Evolutionary conservation across 2,888 invertebrate species (phyloP), one percentile per base, ranked within the genome.

Genomic region (Drosophila macrospina): DNA sequence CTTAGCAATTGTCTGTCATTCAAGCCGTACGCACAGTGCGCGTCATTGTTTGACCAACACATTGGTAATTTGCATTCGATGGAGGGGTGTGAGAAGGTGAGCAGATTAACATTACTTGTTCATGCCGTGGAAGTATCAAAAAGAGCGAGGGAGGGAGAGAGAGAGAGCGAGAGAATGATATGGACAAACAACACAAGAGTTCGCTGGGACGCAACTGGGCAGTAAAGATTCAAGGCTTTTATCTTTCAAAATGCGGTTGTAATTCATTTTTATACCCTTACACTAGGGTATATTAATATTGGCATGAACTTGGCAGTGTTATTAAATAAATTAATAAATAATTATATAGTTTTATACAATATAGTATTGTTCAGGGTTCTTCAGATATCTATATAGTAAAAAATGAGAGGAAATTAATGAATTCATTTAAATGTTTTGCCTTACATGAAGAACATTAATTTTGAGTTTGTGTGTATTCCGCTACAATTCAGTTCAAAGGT

Each of bases 31-130:
- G 73, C 67, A 78, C 51, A 76, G 51, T 55, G 61, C 64, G 67
- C 77, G 47, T 77, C 78, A 80, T 80, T 77, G 80, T 76, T 76
- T 66, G 63, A 51, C 68, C 76, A 75, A 57, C 36, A 44, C 51
- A 34, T 59, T 61, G 55, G 68, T 45, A 34, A 57, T 55, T 70
- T 57, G 39, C 51, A 60, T 36, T 37, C 7, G 30, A 24, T 2
- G 16, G 4, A 4, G 6, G 13, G 3, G 42, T 36, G 26, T 10
- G 44, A n/a, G 15, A 11, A 44, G 55, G 44, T 15, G 26, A 56
- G 44, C 55, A 20, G 30, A 55, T 55, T 34, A 42, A 7, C 32
- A 42, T 42, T 41, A 52, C 52, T 52, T 41, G 30, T 10, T 13
- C 8, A 10, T 30, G 30, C 20, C 7, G 20, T 28, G 28, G 7